These are phyloP conservation scores for Apis laboriosa DNA, from an alignment of 1,140 invertebrate species.

Conservation along the genomic window DNA sequence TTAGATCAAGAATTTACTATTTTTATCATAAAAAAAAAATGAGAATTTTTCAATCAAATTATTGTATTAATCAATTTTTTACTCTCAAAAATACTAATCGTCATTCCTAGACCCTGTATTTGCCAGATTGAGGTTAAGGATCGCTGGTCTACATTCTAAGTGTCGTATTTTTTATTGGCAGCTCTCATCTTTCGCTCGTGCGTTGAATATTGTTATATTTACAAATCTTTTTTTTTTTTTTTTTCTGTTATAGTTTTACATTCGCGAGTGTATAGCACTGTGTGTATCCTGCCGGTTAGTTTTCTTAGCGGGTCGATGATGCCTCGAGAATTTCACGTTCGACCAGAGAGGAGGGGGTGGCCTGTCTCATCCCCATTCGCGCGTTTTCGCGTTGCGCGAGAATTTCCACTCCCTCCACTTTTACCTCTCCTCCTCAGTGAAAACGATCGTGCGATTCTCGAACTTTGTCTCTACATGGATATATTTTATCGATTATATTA, in stretches of 20 bases:
- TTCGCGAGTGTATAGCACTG: not conserved
- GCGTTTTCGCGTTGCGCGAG: not conserved
- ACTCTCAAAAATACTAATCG: too few species aligned
- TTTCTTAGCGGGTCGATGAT: conserved; percentile 31
- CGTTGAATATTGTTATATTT: conserved; percentile 28
- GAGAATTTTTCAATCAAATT: too few species aligned
- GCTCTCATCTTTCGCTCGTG: conserved; percentile 52
- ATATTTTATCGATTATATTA: conserved; percentile 9
- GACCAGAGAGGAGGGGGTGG: not conserved
- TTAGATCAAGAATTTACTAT: too few species aligned
- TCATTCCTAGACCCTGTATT: too few species aligned
- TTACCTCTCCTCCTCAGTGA: not conserved
- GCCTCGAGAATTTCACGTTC: conserved; percentile 34
- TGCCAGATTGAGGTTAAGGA: too few species aligned
- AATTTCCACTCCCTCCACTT: not conserved
- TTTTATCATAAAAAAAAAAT: too few species aligned
- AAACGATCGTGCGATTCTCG: conserved; percentile 31
- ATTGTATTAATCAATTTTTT: too few species aligned
- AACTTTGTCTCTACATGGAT: not conserved
- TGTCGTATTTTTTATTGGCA: conserved; percentile 65
- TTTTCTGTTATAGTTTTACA: conserved; percentile 26
- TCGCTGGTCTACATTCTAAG: conserved; percentile 59
- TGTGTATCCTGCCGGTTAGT: conserved; percentile 22
- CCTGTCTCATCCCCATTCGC: not conserved
- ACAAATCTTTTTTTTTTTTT: conserved; percentile 11